A percentile compares a stretch with the other conserved stretches of the same genome.
phyloP scores from a whole-genome alignment of 2,113 vertebrate species.

The Melanostigma gelatinosum region DNA sequence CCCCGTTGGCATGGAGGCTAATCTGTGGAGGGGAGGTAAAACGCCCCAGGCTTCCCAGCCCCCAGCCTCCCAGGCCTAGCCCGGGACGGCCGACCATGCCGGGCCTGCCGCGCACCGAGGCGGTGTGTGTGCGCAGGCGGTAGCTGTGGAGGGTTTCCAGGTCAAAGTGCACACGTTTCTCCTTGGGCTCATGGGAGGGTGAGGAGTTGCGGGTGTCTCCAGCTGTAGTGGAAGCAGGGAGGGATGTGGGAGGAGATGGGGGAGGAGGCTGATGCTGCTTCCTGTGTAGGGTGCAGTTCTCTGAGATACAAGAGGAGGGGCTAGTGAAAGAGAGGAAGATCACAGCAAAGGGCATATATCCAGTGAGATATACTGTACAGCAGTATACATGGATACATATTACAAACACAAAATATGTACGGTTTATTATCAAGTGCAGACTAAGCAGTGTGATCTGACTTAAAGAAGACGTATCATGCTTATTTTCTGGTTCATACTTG shows the following conservation, averaged over 20 bases:
- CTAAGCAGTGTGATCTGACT: neutral
- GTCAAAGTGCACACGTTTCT: conserved; percentile 84
- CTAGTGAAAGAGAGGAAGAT: conserved; percentile 63
- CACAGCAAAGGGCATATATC: conserved; percentile 33
- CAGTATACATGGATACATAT: conserved; percentile 9
- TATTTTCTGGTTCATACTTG: neutral
- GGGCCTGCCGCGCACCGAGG: conserved; percentile 67
- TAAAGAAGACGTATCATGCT: neutral
- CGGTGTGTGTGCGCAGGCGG: conserved; percentile 79
- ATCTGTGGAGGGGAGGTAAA: conserved; percentile 63
- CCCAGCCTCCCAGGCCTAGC: conserved; percentile 76
- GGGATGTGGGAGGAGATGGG: conserved; percentile 67
- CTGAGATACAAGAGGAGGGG: conserved; percentile 82
- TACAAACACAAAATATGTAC: conserved; percentile 1
- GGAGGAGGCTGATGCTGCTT: conserved; percentile 77
- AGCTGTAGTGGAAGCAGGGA: conserved; percentile 42
- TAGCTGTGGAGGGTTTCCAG: conserved; percentile 84
- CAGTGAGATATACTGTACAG: conserved; percentile 38
- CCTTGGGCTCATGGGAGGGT: conserved; percentile 73
- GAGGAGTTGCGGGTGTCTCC: conserved; percentile 61
- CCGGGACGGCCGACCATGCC: conserved; percentile 76
- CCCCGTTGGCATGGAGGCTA: conserved; percentile 68
- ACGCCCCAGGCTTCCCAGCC: conserved; percentile 53
- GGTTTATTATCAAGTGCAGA: neutral
- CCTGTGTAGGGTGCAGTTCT: conserved; percentile 83